Conservation (phyloP, 2,113 vertebrate genomes). For the Chascanopsetta lugubris region DNA sequence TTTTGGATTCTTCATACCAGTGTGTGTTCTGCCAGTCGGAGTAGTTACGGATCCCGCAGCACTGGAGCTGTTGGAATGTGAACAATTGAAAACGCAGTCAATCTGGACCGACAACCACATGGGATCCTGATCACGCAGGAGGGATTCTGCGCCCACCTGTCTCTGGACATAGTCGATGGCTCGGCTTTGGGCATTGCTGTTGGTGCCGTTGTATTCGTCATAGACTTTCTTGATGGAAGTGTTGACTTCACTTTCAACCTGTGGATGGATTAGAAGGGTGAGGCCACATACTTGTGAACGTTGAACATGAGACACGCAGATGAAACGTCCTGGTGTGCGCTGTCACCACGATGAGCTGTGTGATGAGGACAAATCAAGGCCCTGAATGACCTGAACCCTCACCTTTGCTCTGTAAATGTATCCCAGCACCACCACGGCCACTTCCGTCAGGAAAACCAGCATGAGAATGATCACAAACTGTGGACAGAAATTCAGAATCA, state of each 20-base stretch:
- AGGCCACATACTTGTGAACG: background rate
- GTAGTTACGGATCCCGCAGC: slow-evolving; percentile 94
- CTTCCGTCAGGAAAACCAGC: slow-evolving; percentile 94
- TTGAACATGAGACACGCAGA: background rate
- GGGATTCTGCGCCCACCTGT: slow-evolving; percentile 85
- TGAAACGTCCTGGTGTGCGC: too few relatives aligned
- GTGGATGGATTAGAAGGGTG: background rate
- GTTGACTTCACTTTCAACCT: slow-evolving; percentile 95
- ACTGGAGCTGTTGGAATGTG: slow-evolving; percentile 83
- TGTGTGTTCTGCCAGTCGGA: slow-evolving; percentile 91
- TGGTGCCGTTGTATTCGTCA: slow-evolving; percentile 91
- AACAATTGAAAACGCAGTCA: background rate
- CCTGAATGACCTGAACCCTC: slow-evolving; percentile 35
- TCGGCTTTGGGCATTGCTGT: slow-evolving; percentile 92
- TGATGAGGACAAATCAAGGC: too few relatives aligned
- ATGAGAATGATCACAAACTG: slow-evolving; percentile 96
- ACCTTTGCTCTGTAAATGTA: slow-evolving; percentile 98
- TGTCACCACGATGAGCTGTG: too few relatives aligned
- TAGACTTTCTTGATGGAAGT: slow-evolving; percentile 91
- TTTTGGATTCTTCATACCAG: slow-evolving; percentile 92
- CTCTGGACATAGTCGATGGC: slow-evolving; percentile 96
- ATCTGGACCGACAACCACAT: background rate
- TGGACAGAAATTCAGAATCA: slow-evolving; percentile 55
- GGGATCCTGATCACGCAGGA: background rate
- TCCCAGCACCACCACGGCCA: slow-evolving; percentile 92